Evolutionary conservation across 2,113 vertebrate species (phyloP).

Genomic region (Glaucidium brasilianum): DNA sequence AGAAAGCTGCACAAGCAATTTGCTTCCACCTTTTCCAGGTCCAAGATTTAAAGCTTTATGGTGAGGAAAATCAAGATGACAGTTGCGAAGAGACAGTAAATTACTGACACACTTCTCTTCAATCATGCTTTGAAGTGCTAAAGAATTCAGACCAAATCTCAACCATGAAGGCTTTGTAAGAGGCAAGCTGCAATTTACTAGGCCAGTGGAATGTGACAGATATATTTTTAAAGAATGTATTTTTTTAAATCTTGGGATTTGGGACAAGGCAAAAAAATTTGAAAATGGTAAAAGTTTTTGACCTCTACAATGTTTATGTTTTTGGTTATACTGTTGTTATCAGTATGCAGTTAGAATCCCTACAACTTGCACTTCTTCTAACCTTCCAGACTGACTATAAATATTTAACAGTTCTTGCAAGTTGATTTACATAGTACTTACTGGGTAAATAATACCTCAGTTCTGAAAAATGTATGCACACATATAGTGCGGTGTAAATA

Average conservation of each 20-base stretch:
- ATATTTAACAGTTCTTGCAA: constrained; percentile 57
- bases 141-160: constrained; percentile 61
- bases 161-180: constrained; percentile 46
- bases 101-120: constrained; percentile 59
- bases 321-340: constrained; percentile 16
- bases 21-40: constrained; percentile 23
- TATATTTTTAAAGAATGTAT: not conserved
- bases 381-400: constrained; percentile 56
- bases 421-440: constrained; percentile 59
- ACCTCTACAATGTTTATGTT: not conserved
- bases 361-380: constrained; percentile 37
- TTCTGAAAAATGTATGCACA: constrained; percentile 22
- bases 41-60: constrained; percentile 55
- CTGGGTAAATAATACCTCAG: constrained; percentile 43
- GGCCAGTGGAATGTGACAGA: constrained; percentile 1
- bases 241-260: not conserved
- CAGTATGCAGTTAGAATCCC: not conserved
- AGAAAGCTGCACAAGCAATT: not conserved
- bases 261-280: not conserved
- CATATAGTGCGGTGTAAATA: constrained; percentile 22
- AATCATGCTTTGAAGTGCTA: constrained; percentile 65
- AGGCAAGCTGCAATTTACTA: constrained; percentile 29
- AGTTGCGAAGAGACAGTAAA: constrained; percentile 56
- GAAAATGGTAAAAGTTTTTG: not conserved
- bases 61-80: constrained; percentile 60